Evolutionary conservation across 2,113 vertebrate species (phyloP), one percentile per base, ranked within the genome.

Genomic region (Pteronura brasiliensis): DNA sequence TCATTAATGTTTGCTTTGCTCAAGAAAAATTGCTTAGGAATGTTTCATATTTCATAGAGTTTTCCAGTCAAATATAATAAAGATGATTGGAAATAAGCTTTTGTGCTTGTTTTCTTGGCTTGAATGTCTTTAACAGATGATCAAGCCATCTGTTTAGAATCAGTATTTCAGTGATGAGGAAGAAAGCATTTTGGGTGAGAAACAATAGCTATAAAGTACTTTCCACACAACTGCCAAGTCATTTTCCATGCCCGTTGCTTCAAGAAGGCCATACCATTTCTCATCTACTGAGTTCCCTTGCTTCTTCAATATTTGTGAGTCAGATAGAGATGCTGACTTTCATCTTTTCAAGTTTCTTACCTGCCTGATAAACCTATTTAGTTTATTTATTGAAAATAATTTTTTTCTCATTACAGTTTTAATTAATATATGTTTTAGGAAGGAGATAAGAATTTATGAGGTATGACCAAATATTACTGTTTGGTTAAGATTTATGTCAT

Each of bases 171-270:
- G 65, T 81, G 81, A 86, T 95, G 77, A 95, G 76, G 77, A 94
- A 95, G 90, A 95, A 93, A 93, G 47, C 71, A 91, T 93, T 90
- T 93, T 88, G 96, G 93, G 93, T 96, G 91, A 98, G 96, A 97
- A 95, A 87, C 44, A 27, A 95, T 93, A 87, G 34, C n/a, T 81
- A 9, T 77, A 69, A 88, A 96, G 52, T 84, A 61, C 65, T 96
- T 85, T 93, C 27, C 90, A 89, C 47, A 80, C 36, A 93, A 42
- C 36, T 95, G 79, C 72, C 94, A 79, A 83, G 29, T 90, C 34
- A 11, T 96, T 95, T 96, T 95, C 88, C 44, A 27, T 90, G 65
- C 65, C 52, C 18, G 3, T 23, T 93, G 71, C 71, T 84, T 96
- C 63, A n/a, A 2, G 6, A 89, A 81, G 44, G n/a, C 36, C 49